A percentile compares a stretch with the other conserved stretches of the same genome.
These are phyloP conservation scores for Arnoldichthys spilopterus DNA, from an alignment of 2,797 vertebrate species.

Conservation along the genomic window DNA sequence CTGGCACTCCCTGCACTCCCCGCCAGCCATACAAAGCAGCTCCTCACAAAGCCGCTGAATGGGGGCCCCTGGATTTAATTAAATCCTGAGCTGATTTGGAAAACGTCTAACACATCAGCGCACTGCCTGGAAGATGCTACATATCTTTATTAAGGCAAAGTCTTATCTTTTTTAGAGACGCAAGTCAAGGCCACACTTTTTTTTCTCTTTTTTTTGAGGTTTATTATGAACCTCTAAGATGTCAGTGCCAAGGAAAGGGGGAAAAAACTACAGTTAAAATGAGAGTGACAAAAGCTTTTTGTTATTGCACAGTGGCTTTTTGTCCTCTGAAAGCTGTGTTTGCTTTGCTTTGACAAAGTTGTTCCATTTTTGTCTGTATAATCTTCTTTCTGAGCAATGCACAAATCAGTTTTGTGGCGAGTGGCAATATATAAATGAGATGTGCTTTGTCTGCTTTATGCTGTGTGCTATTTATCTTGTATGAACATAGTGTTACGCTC, in stretches of 20 bases:
- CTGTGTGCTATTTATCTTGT: conserved; percentile 15
- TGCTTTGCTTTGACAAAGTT: conserved; percentile 27
- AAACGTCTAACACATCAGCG: conserved; percentile 68
- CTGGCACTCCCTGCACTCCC: conserved; percentile 60
- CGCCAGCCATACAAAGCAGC: conserved; percentile 71
- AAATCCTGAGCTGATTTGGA: conserved; percentile 71
- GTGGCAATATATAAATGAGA: conserved; percentile 23
- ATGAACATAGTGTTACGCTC: neutral
- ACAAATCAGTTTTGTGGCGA: conserved; percentile 18
- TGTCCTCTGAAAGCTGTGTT: conserved; percentile 24
- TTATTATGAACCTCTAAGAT: conserved; percentile 33
- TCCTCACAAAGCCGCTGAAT: conserved; percentile 67
- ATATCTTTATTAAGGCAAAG: conserved; percentile 68
- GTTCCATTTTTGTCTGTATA: conserved; percentile 25
- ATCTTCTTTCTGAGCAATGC: conserved; percentile 22
- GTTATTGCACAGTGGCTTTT: conserved; percentile 48
- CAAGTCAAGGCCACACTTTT: conserved; percentile 37
- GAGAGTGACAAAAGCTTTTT: conserved; percentile 41
- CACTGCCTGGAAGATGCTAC: conserved; percentile 60
- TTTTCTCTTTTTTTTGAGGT: conserved; percentile 22
- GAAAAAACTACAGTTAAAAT: conserved; percentile 38
- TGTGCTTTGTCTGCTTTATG: conserved; percentile 4
- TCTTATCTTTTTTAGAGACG: conserved; percentile 65
- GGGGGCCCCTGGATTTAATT: conserved; percentile 73
- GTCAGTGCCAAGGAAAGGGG: conserved; percentile 40